Percentiles rank a stretch among this genome's conserved stretches.
These are phyloP conservation scores for Philereme transversata DNA, from an alignment of 2,888 invertebrate species.

Conservation along the genomic window DNA sequence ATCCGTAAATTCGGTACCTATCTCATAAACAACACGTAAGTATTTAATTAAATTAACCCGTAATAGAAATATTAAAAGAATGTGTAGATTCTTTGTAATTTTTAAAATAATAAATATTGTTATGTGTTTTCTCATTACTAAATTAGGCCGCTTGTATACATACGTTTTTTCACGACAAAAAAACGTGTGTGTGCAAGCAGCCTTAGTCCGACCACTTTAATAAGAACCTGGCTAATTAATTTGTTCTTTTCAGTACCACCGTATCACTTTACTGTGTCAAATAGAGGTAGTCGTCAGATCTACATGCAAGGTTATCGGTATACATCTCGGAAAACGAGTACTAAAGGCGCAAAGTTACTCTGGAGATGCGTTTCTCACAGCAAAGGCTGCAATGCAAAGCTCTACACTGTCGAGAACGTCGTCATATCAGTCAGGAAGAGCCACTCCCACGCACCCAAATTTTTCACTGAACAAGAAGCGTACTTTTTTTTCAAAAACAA, in stretches of 20 bases:
- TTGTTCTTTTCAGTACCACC: conserved; percentile 25
- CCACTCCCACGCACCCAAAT: conserved; percentile 39
- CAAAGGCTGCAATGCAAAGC: conserved; percentile 36
- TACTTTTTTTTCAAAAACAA: neutral
- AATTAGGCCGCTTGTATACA: no score
- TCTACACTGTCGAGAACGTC: conserved; percentile 26
- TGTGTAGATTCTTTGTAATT: no score
- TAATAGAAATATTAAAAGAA: no score
- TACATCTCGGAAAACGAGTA: conserved; percentile 20
- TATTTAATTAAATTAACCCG: no score
- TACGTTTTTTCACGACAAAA: no score
- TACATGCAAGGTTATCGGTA: conserved; percentile 41
- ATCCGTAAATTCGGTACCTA: no score
- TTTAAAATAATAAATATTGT: neutral
- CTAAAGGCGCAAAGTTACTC: conserved; percentile 12
- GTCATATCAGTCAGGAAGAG: conserved; percentile 26
- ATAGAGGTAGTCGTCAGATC: conserved; percentile 40
- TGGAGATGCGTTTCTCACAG: conserved; percentile 31
- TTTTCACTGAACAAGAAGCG: conserved; percentile 1
- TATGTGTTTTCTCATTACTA: no score
- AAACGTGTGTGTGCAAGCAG: neutral
- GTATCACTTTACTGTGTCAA: conserved; percentile 35
- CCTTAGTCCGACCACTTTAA: neutral
- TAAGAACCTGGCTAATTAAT: neutral
- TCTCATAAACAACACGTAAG: no score